These are phyloP conservation scores for Sphaerodactylus townsendi DNA, from an alignment of 2,113 vertebrate genomes.

Conservation along the genomic window DNA sequence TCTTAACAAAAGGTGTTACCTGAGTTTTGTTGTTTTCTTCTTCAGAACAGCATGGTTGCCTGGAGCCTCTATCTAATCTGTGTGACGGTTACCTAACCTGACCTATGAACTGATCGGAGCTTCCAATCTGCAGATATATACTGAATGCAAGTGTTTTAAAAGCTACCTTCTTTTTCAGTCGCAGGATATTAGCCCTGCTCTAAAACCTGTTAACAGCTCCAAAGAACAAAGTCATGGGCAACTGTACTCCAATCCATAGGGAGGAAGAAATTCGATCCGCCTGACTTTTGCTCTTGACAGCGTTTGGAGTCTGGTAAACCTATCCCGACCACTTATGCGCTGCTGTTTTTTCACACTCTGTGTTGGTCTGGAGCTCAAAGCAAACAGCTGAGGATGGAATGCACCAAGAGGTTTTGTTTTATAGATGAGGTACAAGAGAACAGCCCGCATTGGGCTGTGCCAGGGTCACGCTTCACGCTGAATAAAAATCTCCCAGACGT, in stretches of 20 bases:
- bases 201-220: conserved; percentile 31
- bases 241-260: conserved; percentile 36
- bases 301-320: conserved; percentile 28
- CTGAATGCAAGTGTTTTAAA: conserved; percentile 7
- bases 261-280: conserved; percentile 53
- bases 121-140: neutral
- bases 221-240: conserved; percentile 43
- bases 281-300: conserved; percentile 48
- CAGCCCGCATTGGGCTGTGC: neutral
- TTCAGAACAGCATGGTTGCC: too few relatives aligned
- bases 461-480: neutral
- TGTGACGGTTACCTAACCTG: neutral
- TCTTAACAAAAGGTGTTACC: too few relatives aligned
- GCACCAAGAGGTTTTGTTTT: conserved; percentile 25
- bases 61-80: too few relatives aligned
- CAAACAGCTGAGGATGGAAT: conserved; percentile 32
- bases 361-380: conserved; percentile 29
- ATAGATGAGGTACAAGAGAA: conserved; percentile 39
- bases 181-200: conserved; percentile 50
- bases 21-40: too few relatives aligned
- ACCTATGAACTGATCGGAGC: neutral
- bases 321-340: conserved; percentile 24
- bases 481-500: conserved; percentile 39
- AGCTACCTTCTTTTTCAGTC: conserved; percentile 33
- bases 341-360: conserved; percentile 32